Evolutionary conservation across 1,140 invertebrate species (phyloP).

Genomic region (Microplitis demolitor): DNA sequence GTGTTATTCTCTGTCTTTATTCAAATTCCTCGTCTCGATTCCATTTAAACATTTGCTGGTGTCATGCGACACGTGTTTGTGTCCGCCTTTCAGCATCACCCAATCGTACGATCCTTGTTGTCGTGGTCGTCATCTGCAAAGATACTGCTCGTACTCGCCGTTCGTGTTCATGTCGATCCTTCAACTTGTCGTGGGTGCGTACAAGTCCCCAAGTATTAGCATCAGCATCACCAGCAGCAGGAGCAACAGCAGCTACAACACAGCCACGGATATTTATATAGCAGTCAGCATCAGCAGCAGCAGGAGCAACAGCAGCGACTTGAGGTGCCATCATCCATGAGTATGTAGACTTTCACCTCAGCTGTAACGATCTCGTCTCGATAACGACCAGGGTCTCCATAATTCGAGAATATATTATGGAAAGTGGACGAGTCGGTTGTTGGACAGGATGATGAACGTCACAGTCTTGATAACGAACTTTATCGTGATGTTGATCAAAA

Average conservation of each 20-base stretch:
- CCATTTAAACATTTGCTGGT: too few species aligned
- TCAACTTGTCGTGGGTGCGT: too few species aligned
- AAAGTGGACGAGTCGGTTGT: slow-evolving; percentile 18
- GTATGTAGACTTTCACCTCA: slow-evolving; percentile 24
- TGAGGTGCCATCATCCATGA: slow-evolving; percentile 11
- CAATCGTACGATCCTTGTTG: too few species aligned
- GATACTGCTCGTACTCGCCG: too few species aligned
- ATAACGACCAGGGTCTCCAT: slow-evolving; percentile 21
- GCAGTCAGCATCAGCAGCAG: too few species aligned
- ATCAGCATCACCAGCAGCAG: neutral
- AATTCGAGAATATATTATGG: slow-evolving; percentile 32
- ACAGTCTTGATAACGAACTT: slow-evolving; percentile 12
- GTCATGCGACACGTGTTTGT: too few species aligned
- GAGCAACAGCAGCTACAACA: neutral
- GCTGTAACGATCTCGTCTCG: slow-evolving; percentile 23
- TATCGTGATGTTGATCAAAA: neutral
- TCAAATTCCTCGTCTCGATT: too few species aligned
- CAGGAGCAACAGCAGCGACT: neutral
- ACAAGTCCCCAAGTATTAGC: too few species aligned
- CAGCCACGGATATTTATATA: neutral
- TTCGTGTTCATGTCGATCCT: too few species aligned
- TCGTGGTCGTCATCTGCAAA: too few species aligned
- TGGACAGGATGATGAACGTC: slow-evolving; percentile 18
- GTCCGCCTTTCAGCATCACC: too few species aligned
- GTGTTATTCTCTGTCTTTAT: too few species aligned